phyloP scores from a whole-genome alignment of 2,113 vertebrate genomes.

The Leiothrix lutea region DNA sequence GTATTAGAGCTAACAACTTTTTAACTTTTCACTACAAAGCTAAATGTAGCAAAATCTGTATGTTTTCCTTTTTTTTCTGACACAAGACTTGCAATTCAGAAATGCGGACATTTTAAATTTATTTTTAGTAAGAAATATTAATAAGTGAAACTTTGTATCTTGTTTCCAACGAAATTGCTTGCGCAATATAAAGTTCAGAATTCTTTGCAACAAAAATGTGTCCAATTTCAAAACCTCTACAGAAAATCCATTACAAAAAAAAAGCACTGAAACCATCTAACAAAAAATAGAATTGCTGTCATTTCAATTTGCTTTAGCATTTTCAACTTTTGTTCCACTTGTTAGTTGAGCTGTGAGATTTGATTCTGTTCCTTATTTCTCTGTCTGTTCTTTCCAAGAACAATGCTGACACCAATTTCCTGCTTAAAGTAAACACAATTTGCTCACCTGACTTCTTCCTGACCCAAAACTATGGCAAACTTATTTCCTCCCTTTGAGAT shows the following conservation, averaged over 20 bases:
- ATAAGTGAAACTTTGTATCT: neutral
- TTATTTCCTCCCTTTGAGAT: constrained; percentile 41
- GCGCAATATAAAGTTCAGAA: neutral
- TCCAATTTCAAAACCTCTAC: neutral
- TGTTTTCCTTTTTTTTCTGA: neutral
- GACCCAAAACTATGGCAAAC: neutral
- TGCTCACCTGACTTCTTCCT: constrained; percentile 30
- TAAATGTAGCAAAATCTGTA: neutral
- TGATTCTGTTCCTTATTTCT: neutral
- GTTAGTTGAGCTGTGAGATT: neutral
- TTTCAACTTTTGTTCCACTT: neutral
- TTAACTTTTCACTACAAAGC: neutral
- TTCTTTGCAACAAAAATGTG: neutral
- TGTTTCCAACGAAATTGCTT: neutral
- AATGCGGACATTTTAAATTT: neutral
- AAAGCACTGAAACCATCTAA: neutral
- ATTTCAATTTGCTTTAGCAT: neutral
- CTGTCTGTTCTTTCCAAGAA: constrained; percentile 27
- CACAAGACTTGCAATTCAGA: neutral
- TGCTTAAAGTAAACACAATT: constrained; percentile 16
- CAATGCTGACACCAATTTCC: constrained; percentile 3
- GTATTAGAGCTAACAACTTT: neutral
- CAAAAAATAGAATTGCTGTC: neutral
- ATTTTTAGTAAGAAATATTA: neutral
- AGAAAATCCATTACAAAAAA: neutral